These are phyloP conservation scores for Oryzias sinensis DNA, from an alignment of 2,797 vertebrate species.

Conservation along the genomic window DNA sequence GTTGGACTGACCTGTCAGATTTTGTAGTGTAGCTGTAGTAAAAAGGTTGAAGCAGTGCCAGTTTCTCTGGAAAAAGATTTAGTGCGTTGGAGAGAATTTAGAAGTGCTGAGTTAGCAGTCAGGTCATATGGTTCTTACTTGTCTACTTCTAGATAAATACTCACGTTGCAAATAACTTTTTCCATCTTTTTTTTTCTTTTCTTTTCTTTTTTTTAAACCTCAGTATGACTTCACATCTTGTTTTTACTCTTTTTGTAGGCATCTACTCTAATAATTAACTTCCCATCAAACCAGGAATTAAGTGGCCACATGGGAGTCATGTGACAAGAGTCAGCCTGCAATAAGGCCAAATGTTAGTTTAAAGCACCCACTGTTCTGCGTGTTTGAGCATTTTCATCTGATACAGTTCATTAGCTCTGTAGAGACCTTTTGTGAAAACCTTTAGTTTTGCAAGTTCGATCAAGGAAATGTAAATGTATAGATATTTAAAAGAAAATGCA, in stretches of 20 bases:
- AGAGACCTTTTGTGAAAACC: no score
- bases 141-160: conserved; percentile 24
- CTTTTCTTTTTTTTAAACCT: no score
- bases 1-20: conserved; percentile 2
- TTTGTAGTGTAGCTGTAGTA: conserved; percentile 15
- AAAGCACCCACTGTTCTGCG: conserved; percentile 6
- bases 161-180: conserved; percentile 14
- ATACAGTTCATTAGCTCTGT: no score
- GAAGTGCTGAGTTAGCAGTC: conserved; percentile 68
- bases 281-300: conserved; percentile 12
- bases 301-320: conserved; percentile 54
- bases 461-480: no score
- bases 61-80: conserved; percentile 28
- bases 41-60: conserved; percentile 8
- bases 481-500: no score
- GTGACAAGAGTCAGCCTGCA: conserved; percentile 39
- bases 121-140: conserved; percentile 59
- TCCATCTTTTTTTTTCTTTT: no score
- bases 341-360: conserved; percentile 7
- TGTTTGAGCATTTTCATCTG: not conserved
- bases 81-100: conserved; percentile 15
- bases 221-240: conserved; percentile 5
- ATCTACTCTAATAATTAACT: conserved; percentile 7
- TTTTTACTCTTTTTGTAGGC: conserved; percentile 4
- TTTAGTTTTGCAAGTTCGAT: no score